Conservation (phyloP, 2,113 vertebrate genomes). For the Larimichthys crocea region DNA sequence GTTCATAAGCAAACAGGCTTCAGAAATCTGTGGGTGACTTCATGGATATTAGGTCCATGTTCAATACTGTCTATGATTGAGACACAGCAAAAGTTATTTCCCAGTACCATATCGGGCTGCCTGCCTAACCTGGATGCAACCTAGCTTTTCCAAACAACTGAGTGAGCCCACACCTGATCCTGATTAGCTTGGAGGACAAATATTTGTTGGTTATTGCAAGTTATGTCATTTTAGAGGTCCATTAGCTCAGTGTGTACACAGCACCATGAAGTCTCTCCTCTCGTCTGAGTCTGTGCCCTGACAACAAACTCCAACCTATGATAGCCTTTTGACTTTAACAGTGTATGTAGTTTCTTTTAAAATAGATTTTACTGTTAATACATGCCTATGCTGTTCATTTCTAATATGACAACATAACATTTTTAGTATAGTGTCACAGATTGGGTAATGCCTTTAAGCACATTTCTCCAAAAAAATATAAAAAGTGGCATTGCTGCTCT, state of each 20-base stretch:
- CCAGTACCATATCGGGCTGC: background rate
- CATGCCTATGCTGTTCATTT: background rate
- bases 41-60: no score
- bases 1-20: no score
- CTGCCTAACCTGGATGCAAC: conserved; percentile 14
- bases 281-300: background rate
- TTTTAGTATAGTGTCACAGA: background rate
- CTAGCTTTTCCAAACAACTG: conserved; percentile 7
- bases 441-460: background rate
- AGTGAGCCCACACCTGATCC: conserved; percentile 12
- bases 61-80: background rate
- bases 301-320: background rate
- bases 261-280: background rate
- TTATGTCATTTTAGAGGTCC: background rate
- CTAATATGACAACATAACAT: background rate
- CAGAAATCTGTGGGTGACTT: no score
- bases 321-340: background rate
- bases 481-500: background rate
- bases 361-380: background rate
- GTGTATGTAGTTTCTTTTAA: background rate
- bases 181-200: background rate
- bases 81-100: background rate
- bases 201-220: background rate
- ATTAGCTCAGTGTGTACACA: no score
- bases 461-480: background rate